A percentile compares a stretch with the other conserved stretches of the same genome.
Evolutionary conservation across 1,140 invertebrate species (phyloP).

Genomic region (Drosophila pallidifrons): DNA sequence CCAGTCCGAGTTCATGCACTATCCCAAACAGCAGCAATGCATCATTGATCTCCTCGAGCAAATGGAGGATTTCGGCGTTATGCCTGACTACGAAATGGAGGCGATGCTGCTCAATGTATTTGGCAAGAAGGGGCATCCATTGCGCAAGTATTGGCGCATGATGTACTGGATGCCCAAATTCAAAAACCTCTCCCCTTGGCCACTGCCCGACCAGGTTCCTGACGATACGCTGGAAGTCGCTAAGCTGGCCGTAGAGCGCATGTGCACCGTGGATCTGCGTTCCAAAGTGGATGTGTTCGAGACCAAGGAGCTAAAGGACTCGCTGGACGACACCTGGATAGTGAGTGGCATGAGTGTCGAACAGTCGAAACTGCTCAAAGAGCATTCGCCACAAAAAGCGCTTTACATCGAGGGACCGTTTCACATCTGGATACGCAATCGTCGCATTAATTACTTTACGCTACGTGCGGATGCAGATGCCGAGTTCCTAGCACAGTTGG

Average conservation of each 20-base stretch:
- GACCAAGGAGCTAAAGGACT: constrained; percentile 90
- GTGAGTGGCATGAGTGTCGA: constrained; percentile 93
- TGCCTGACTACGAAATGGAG: constrained; percentile 95
- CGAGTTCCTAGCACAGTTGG: constrained; percentile 65
- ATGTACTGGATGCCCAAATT: constrained; percentile 99
- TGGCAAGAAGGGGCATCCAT: constrained; percentile 91
- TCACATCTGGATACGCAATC: constrained; percentile 91
- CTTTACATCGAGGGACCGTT: constrained; percentile 96
- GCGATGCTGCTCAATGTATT: constrained; percentile 93
- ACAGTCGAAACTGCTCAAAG: constrained; percentile 91
- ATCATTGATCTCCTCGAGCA: constrained; percentile 90
- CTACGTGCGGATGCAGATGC: constrained; percentile 89
- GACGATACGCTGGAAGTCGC: constrained; percentile 93
- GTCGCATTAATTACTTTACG: constrained; percentile 93
- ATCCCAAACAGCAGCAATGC: constrained; percentile 97
- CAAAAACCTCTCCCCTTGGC: constrained; percentile 95
- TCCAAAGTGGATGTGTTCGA: constrained; percentile 90
- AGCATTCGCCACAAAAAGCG: constrained; percentile 89
- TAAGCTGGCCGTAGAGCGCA: constrained; percentile 93
- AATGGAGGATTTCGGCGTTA: constrained; percentile 88
- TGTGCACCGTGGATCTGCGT: constrained; percentile 93
- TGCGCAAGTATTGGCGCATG: constrained; percentile 95
- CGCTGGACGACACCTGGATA: constrained; percentile 97
- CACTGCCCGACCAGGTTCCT: constrained; percentile 91
- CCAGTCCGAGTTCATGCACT: constrained; percentile 96